Conservation (phyloP, 2,113 vertebrate genomes). For the Lethenteron reissneri region DNA sequence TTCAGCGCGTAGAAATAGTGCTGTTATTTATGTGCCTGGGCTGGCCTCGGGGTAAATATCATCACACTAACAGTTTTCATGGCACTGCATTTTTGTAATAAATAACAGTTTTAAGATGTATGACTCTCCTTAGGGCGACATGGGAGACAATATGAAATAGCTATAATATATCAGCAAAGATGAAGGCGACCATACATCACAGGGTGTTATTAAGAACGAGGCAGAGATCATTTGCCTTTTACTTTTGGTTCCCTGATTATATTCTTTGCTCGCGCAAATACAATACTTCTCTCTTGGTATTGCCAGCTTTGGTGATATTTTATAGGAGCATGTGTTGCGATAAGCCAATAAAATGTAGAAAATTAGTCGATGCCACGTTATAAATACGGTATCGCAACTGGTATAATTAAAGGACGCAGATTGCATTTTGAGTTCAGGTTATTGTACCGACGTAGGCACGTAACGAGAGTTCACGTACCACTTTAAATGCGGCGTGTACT, state of each 20-base stretch:
- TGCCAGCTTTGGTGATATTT: too few relatives aligned
- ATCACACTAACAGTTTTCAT: conserved; percentile 1
- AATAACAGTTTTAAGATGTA: conserved; percentile 6
- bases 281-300: too few relatives aligned
- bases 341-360: too few relatives aligned
- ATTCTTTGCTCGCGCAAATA: too few relatives aligned
- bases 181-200: conserved; percentile 3
- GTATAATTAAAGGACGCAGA: too few relatives aligned
- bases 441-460: too few relatives aligned
- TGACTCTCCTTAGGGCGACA: conserved; percentile 6
- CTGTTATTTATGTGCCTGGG: conserved; percentile 4
- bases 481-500: too few relatives aligned
- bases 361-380: too few relatives aligned
- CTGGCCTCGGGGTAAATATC: conserved; percentile 7
- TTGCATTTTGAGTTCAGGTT: too few relatives aligned
- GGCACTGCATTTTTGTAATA: conserved; percentile 7
- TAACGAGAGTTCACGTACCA: too few relatives aligned
- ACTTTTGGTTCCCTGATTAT: not conserved
- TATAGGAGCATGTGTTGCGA: too few relatives aligned
- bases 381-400: too few relatives aligned
- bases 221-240: conserved; percentile 5
- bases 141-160: conserved; percentile 6
- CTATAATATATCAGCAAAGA: conserved; percentile 7
- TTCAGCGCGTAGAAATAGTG: conserved; percentile 1
- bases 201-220: conserved; percentile 4